phyloP scores from a whole-genome alignment of 2,113 vertebrate genomes.

The Carlito syrichta region DNA sequence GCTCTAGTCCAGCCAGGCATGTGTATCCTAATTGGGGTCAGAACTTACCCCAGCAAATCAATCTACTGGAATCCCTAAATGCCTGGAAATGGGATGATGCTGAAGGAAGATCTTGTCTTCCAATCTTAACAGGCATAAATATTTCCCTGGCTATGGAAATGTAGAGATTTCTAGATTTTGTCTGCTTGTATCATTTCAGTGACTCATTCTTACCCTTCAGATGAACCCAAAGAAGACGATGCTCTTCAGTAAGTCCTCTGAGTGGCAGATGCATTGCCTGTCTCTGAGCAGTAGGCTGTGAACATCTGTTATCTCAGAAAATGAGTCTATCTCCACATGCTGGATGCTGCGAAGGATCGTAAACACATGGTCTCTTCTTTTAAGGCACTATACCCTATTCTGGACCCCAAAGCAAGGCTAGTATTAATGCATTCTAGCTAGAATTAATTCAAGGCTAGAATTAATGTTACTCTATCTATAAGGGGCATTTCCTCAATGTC shows the following conservation, averaged over 20 bases:
- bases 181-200: background rate
- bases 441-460: rapidly evolving
- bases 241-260: background rate
- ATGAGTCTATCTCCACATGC: background rate
- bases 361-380: background rate
- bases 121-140: background rate
- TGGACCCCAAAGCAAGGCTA: background rate
- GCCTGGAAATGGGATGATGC: background rate
- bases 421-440: too few species aligned
- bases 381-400: background rate
- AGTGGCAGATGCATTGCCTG: too few species aligned
- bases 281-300: background rate
- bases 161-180: background rate
- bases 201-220: background rate
- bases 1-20: background rate
- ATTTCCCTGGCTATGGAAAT: background rate
- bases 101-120: background rate
- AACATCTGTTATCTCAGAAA: background rate
- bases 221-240: background rate
- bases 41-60: background rate
- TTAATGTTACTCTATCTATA: background rate
- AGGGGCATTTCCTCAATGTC: background rate
- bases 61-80: background rate
- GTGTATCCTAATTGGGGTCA: background rate
- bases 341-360: background rate